phyloP scores from a whole-genome alignment of 1,140 invertebrate species.

The Drosophila gunungcola region DNA sequence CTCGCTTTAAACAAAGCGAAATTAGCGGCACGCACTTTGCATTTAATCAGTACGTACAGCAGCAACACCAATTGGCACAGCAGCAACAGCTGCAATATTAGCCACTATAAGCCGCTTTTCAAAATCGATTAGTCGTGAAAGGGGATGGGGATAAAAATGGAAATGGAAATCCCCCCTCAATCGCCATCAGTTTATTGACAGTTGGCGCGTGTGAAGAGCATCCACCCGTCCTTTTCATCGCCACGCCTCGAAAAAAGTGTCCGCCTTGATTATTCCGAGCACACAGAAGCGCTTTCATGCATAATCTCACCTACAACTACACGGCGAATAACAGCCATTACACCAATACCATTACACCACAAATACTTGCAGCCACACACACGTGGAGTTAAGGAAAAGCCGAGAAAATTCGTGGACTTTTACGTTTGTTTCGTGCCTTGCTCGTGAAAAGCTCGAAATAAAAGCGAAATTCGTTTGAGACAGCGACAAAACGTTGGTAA shows the following conservation, averaged over 20 bases:
- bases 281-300: conserved; percentile 75
- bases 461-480: conserved; percentile 69
- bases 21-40: conserved; percentile 75
- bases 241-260: conserved; percentile 33
- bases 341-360: conserved; percentile 14
- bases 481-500: conserved; percentile 71
- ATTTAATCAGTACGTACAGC: conserved; percentile 62
- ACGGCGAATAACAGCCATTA: conserved; percentile 14
- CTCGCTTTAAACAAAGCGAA: conserved; percentile 74
- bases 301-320: conserved; percentile 57
- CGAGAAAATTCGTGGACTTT: conserved; percentile 18
- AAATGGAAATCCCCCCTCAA: background rate
- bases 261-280: conserved; percentile 66
- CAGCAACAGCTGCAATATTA: conserved; percentile 37
- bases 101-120: conserved; percentile 57
- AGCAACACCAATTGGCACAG: conserved; percentile 15
- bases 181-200: conserved; percentile 54
- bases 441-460: conserved; percentile 46
- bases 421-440: background rate
- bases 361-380: conserved; percentile 41
- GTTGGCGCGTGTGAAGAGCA: conserved; percentile 49
- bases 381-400: conserved; percentile 16
- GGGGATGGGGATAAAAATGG: background rate
- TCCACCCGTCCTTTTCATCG: background rate
- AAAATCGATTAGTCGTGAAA: conserved; percentile 71